A percentile compares a stretch with the other conserved stretches of the same genome.
phyloP scores from a whole-genome alignment of 2,888 invertebrate species.

The Diadromus collaris region DNA sequence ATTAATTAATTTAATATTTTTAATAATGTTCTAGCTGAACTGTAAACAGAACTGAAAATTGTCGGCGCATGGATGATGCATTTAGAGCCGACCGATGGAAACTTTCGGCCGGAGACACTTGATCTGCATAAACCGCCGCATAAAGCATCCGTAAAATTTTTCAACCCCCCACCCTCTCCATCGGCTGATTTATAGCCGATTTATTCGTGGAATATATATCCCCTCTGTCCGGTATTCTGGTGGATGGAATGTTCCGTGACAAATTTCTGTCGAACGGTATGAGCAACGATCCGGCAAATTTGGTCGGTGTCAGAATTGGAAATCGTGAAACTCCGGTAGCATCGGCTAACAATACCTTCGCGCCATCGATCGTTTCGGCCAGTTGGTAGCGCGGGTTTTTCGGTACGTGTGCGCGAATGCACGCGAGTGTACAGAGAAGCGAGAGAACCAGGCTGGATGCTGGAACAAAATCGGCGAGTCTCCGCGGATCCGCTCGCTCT shows the following conservation, averaged over 20 bases:
- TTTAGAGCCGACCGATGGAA: neutral
- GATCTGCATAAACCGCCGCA: slow-evolving; percentile 1
- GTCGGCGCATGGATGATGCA: neutral
- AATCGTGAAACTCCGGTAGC: slow-evolving; percentile 27
- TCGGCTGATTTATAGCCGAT: slow-evolving; percentile 1
- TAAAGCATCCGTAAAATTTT: neutral
- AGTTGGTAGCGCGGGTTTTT: slow-evolving; percentile 9
- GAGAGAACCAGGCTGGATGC: slow-evolving; percentile 3
- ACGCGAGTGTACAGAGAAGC: slow-evolving; percentile 16
- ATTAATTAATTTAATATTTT: too few species aligned
- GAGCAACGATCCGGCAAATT: slow-evolving; percentile 43
- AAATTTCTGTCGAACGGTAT: slow-evolving; percentile 37
- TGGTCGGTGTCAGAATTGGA: slow-evolving; percentile 38
- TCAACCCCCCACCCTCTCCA: neutral
- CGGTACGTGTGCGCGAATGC: slow-evolving; percentile 31
- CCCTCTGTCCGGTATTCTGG: slow-evolving; percentile 1
- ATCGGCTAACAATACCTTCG: slow-evolving; percentile 39
- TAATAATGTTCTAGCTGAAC: too few species aligned
- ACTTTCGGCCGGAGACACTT: neutral
- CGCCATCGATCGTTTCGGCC: slow-evolving; percentile 27
- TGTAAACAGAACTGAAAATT: neutral
- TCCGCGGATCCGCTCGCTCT: slow-evolving; percentile 39
- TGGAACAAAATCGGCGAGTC: slow-evolving; percentile 35
- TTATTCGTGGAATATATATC: slow-evolving; percentile 9
- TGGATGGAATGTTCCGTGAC: slow-evolving; percentile 33